phyloP scores from a whole-genome alignment of 2,797 vertebrate genomes.

The Galagoides demidoff region DNA sequence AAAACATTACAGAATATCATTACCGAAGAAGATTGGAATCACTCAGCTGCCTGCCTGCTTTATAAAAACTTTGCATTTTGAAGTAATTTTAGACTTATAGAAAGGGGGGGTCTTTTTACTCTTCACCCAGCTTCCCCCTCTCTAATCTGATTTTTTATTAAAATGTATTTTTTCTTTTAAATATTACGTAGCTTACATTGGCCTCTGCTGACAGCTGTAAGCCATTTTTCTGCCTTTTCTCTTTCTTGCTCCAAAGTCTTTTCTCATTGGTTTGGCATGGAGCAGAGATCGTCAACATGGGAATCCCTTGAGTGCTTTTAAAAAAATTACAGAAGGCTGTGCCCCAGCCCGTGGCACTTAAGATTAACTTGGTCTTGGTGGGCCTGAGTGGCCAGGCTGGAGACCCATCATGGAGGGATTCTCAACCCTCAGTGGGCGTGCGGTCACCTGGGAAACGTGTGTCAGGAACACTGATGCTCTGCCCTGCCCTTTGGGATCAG shows the following conservation, averaged over 20 bases:
- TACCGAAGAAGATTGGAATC: background rate
- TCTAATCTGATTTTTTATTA: background rate
- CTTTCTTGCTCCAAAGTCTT: background rate
- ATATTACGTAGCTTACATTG: background rate
- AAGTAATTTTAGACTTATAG: background rate
- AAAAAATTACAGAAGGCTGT: background rate
- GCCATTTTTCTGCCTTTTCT: background rate
- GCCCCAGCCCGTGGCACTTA: fast-evolving
- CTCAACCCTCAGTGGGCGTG: too few species aligned
- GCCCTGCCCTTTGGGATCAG: background rate
- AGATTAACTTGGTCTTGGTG: background rate
- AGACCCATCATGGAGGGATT: background rate
- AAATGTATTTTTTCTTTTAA: background rate
- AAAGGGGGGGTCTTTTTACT: background rate
- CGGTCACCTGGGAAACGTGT: background rate
- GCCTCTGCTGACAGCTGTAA: background rate
- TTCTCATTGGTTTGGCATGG: background rate
- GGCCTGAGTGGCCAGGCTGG: background rate
- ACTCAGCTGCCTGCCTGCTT: background rate
- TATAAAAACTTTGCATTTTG: background rate
- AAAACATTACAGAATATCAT: background rate
- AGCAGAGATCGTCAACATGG: background rate
- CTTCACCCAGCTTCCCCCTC: background rate
- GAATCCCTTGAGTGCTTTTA: background rate
- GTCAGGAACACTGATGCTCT: background rate